Conservation (phyloP, 2,888 invertebrate species). For the Patella ulyssiponensis region DNA sequence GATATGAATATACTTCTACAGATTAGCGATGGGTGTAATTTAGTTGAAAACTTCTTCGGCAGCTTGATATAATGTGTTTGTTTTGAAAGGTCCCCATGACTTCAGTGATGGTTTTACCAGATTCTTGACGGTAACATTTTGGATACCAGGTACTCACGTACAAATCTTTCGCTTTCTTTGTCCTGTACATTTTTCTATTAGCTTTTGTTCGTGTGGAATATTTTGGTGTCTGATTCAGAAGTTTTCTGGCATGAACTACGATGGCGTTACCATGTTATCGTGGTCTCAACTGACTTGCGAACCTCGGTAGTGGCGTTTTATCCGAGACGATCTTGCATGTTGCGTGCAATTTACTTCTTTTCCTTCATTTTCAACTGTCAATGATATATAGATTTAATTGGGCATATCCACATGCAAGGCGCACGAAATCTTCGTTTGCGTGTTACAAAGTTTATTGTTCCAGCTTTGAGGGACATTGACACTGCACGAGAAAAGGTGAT, state of each 20-base stretch:
- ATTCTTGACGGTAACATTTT: too few relatives aligned
- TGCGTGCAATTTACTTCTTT: conserved; percentile 49
- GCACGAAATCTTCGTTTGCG: conserved; percentile 36
- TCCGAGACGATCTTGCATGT: conserved; percentile 51
- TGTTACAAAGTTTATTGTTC: conserved; percentile 28
- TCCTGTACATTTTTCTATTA: too few relatives aligned
- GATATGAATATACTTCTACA: too few relatives aligned
- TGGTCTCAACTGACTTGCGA: background rate
- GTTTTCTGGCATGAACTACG: background rate
- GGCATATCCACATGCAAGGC: conserved; percentile 43
- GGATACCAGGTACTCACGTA: too few relatives aligned
- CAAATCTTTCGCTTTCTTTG: too few relatives aligned
- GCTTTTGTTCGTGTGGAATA: too few relatives aligned
- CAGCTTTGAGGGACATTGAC: conserved; percentile 21
- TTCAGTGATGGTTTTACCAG: too few relatives aligned
- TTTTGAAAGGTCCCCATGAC: too few relatives aligned
- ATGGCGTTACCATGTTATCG: background rate
- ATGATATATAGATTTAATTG: conserved; percentile 51
- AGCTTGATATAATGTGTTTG: too few relatives aligned
- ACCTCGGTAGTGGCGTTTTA: conserved; percentile 38
- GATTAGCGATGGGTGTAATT: too few relatives aligned
- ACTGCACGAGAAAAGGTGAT: conserved; percentile 29
- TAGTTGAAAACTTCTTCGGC: too few relatives aligned
- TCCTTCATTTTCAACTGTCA: conserved; percentile 42
- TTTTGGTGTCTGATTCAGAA: too few relatives aligned